A percentile compares a stretch with the other conserved stretches of the same genome.
Conservation (phyloP, 2,888 invertebrate genomes). For the Labia minor region DNA sequence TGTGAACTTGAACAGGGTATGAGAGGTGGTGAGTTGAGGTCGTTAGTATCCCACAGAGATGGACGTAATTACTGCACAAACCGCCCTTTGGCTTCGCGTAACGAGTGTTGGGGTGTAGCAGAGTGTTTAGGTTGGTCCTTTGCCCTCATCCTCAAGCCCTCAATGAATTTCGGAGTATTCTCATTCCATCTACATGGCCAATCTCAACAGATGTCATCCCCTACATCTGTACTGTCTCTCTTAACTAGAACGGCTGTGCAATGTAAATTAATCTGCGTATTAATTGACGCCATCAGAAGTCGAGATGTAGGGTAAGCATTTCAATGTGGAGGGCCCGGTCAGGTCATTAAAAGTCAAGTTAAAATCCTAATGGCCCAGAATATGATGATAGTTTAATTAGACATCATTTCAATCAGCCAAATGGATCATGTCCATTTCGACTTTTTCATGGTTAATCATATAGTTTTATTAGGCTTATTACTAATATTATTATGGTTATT, state of each 20-base stretch:
- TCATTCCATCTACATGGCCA: background rate
- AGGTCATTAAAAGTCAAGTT: slow-evolving; percentile 3
- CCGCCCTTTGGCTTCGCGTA: background rate
- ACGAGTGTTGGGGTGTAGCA: background rate
- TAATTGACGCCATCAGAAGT: slow-evolving; percentile 3
- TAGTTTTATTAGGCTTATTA: background rate
- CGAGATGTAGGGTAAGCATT: background rate
- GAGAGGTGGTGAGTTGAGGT: background rate
- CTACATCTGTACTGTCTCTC: background rate
- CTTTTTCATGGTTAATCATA: slow-evolving; percentile 4
- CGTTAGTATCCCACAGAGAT: slow-evolving; percentile 13
- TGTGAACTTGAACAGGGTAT: no score
- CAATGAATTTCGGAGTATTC: background rate
- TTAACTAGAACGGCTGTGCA: background rate
- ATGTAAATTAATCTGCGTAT: slow-evolving; percentile 13
- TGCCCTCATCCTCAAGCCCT: slow-evolving; percentile 7
- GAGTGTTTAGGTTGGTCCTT: background rate
- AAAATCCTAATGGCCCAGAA: background rate
- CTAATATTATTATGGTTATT: background rate
- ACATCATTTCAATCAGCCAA: background rate
- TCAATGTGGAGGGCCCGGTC: background rate
- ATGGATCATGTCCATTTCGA: background rate
- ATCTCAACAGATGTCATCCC: slow-evolving; percentile 7
- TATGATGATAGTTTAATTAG: slow-evolving; percentile 13
- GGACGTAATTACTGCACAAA: background rate